These are phyloP conservation scores for Danio jaintianensis DNA, from an alignment of 2,797 vertebrate species.

Conservation along the genomic window DNA sequence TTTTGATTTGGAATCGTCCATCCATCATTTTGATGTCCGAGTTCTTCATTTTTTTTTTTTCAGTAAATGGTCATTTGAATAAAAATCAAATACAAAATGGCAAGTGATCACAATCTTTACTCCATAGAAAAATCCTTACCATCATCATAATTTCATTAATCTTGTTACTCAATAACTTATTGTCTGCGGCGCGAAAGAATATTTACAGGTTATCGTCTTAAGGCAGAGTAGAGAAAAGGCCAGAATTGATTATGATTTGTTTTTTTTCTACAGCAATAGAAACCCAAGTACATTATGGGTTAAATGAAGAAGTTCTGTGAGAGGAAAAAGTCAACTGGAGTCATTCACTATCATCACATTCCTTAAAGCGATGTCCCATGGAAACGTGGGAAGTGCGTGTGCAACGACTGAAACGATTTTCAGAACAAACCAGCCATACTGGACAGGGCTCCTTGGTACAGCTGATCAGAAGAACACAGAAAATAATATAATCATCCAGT, in stretches of 20 bases:
- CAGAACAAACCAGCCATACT: conserved; percentile 56
- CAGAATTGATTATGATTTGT: conserved; percentile 60
- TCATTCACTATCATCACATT: conserved; percentile 33
- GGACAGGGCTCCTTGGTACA: conserved; percentile 71
- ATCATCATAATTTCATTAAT: conserved; percentile 44
- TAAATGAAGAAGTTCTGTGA: conserved; percentile 17
- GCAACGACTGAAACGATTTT: conserved; percentile 59
- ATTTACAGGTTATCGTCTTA: conserved; percentile 73
- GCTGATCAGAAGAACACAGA: conserved; percentile 60
- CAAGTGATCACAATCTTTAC: conserved; percentile 67
- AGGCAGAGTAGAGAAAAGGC: conserved; percentile 52
- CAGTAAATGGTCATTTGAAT: conserved; percentile 48
- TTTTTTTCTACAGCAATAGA: conserved; percentile 61
- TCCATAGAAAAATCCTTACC: conserved; percentile 54
- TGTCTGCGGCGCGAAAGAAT: conserved; percentile 63
- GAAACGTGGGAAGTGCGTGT: conserved; percentile 57
- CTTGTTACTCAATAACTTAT: conserved; percentile 74
- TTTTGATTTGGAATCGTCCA: conserved; percentile 60
- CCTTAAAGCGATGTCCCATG: conserved; percentile 68
- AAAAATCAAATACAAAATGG: conserved; percentile 68
- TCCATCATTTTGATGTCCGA: conserved; percentile 34
- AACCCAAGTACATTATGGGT: conserved; percentile 34
- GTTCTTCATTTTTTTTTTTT: conserved; percentile 33
- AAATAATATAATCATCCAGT: conserved; percentile 63
- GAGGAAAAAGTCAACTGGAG: conserved; percentile 2